Base-by-base conservation (phyloP, 2,888 invertebrate species). In the Andrena bucephala region DNA sequence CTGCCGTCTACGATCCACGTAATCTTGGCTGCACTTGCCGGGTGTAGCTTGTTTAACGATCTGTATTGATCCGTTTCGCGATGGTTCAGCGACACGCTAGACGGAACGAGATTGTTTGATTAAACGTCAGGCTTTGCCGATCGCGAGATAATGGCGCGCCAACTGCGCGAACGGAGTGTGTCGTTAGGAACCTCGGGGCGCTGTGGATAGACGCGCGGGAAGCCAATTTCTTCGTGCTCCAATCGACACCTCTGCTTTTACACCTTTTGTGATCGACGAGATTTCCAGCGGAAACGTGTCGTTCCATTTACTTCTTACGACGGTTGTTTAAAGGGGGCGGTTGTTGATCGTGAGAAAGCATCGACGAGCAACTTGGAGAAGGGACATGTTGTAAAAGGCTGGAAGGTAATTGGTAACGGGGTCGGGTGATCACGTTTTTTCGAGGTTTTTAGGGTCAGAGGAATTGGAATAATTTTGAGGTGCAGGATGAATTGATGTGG, bases 61-160 rank as follows among this genome's bases (percentile, higher is more conserved):
- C 78, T 73, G 50, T 60, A 77, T 81, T 76, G 84, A 83, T 81
- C 78, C 60, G 54, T 60, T 73, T 77, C 73, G 72, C 65, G 67
- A 77, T 70, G 69, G 59, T 70, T 65, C 70, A 29, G 50, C 69
- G 66, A 70, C 69, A 77, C 69, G 77, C 65, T 31, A 69, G 77
- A 69, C 57, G 63, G 50, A 50, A 69, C 54, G 48, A 63, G 68
- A 69, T 50, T 63, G 76, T 69, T 69, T 54, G 76, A 76, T 76
- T 76, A 76, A 69, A 76, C 36, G 62, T 29, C 36, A n/a, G 36
- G n/a, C 16, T 29, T 63, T 36, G 50, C 29, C 62, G 68, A 76
- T 76, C 33, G 33, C 27, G 13, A 13, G 69, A 69, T 76, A 69
- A 33, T 62, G 31, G 68, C 62, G 31, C 48, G 60, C 50, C 60